Conservation (phyloP, 2,888 invertebrate genomes). For the Heliothis peltigera region DNA sequence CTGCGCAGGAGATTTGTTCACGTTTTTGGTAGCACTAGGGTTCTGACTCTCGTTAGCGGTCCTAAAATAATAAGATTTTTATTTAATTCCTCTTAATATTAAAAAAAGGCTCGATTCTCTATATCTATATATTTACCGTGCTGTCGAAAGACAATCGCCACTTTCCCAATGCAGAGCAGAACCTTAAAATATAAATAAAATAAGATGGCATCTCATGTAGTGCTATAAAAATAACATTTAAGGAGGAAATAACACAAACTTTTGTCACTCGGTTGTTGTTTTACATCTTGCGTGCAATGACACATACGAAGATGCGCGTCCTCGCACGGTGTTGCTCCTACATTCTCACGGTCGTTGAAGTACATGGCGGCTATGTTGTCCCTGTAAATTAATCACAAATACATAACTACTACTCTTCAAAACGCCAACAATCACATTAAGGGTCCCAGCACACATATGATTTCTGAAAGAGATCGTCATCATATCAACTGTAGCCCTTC, state of each 20-base stretch:
- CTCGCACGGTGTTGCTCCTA: constrained; percentile 10
- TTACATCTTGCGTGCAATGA: constrained; percentile 37
- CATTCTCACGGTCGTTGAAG: constrained; percentile 60
- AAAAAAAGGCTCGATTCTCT: neutral
- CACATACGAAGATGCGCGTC: constrained; percentile 15
- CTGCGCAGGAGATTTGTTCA: constrained; percentile 20
- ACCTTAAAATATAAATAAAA: constrained; percentile 37
- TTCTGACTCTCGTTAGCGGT: constrained; percentile 32
- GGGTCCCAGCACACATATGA: no score
- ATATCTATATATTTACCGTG: constrained; percentile 51
- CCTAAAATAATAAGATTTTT: constrained; percentile 37
- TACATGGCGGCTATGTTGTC: constrained; percentile 78
- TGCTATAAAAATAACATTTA: neutral
- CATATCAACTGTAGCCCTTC: no score
- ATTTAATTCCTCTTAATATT: neutral
- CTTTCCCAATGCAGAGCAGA: constrained; percentile 50
- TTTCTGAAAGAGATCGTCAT: no score
- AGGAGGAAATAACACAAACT: constrained; percentile 29
- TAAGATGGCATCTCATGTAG: neutral
- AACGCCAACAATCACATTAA: neutral
- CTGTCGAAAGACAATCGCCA: constrained; percentile 53
- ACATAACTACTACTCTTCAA: no score
- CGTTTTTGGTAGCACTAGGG: constrained; percentile 36
- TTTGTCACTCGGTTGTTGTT: constrained; percentile 46
- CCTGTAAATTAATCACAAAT: constrained; percentile 64